Evolutionary conservation across 1,140 invertebrate genomes (phyloP).

Genomic region (Rhopalosiphum padi): DNA sequence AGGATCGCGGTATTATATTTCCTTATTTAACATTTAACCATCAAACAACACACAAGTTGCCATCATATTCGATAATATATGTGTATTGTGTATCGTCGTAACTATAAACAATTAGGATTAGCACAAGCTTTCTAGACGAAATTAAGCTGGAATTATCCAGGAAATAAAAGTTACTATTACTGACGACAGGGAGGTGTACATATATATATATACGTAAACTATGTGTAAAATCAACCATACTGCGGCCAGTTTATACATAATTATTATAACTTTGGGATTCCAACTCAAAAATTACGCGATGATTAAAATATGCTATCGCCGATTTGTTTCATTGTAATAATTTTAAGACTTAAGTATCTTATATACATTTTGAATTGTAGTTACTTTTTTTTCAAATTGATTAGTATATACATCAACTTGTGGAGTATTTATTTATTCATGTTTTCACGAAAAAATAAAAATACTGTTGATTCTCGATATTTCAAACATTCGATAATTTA

Average conservation of each 20-base stretch:
- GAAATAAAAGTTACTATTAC: not conserved
- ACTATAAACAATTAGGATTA: not conserved
- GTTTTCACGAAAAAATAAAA: not conserved
- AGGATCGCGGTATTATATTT: not conserved
- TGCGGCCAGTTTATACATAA: not conserved
- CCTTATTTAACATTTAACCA: too few species aligned
- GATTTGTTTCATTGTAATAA: not conserved
- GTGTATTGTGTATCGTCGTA: not conserved
- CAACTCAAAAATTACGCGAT: not conserved
- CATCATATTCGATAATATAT: not conserved
- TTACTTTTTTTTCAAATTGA: not conserved
- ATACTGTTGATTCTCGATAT: not conserved
- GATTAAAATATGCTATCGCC: not conserved
- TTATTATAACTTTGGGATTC: not conserved
- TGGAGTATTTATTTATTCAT: not conserved
- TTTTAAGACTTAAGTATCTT: not conserved
- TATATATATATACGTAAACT: not conserved
- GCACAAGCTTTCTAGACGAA: not conserved
- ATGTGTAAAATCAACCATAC: too few species aligned
- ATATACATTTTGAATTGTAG: not conserved
- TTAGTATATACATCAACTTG: not conserved
- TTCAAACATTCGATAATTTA: not conserved
- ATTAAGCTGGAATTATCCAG: not conserved
- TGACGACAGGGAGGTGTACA: not conserved
- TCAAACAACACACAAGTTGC: not conserved